Percentiles rank a stretch among this genome's conserved stretches.
These are phyloP conservation scores for Hyposmocoma kahamanoa DNA, from an alignment of 1,140 invertebrate species.

Conservation along the genomic window DNA sequence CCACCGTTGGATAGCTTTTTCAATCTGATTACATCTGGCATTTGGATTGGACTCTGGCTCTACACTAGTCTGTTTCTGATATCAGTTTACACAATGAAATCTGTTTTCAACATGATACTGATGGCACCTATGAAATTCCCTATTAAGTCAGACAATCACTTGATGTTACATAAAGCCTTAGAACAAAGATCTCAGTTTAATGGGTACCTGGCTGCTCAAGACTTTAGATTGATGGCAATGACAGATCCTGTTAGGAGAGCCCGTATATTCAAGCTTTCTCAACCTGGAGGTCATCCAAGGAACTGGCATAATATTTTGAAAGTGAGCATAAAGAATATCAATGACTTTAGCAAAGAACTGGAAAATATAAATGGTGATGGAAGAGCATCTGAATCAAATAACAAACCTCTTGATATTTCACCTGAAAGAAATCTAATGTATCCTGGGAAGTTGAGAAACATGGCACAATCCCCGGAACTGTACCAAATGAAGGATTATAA, in stretches of 20 bases:
- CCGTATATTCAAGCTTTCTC: slow-evolving; percentile 81
- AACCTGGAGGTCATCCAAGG: slow-evolving; percentile 85
- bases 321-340: slow-evolving; percentile 75
- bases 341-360: slow-evolving; percentile 77
- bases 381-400: slow-evolving; percentile 40
- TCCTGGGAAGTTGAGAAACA: slow-evolving; percentile 57
- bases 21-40: slow-evolving; percentile 64
- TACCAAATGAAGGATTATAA: slow-evolving; percentile 43
- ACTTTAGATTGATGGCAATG: slow-evolving; percentile 77
- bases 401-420: slow-evolving; percentile 21
- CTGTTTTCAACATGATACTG: slow-evolving; percentile 80
- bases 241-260: slow-evolving; percentile 74
- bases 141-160: slow-evolving; percentile 58
- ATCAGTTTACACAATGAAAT: slow-evolving; percentile 79
- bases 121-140: slow-evolving; percentile 79
- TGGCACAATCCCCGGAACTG: slow-evolving; percentile 54
- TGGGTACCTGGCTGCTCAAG: slow-evolving; percentile 81
- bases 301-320: slow-evolving; percentile 84
- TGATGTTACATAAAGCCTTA: slow-evolving; percentile 74
- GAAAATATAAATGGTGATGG: slow-evolving; percentile 70
- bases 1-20: slow-evolving; percentile 71
- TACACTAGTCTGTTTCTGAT: slow-evolving; percentile 80
- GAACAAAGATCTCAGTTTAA: slow-evolving; percentile 77
- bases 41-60: slow-evolving; percentile 80
- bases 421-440: slow-evolving; percentile 38